Percentiles rank a stretch among this genome's conserved stretches.
Conservation (phyloP, 2,888 invertebrate genomes). For the Spatulosminthurus flaviceps region DNA sequence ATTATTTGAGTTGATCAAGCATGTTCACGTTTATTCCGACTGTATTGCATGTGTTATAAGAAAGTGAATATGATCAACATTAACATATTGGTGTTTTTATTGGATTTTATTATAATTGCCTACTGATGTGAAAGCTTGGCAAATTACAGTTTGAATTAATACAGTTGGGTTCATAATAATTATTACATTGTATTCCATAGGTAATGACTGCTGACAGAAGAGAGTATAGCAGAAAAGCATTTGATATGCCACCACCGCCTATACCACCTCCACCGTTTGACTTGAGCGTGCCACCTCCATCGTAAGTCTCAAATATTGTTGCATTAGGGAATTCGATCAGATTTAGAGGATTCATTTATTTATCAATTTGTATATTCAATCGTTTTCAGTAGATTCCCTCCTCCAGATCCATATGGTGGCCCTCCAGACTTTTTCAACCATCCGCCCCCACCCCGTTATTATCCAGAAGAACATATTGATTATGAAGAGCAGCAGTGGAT, state of each 20-base stretch:
- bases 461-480: conserved; percentile 43
- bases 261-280: conserved; percentile 71
- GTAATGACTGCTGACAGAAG: conserved; percentile 91
- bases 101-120: too few relatives aligned
- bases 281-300: conserved; percentile 68
- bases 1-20: too few relatives aligned
- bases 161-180: too few relatives aligned
- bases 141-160: too few relatives aligned
- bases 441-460: conserved; percentile 51
- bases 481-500: conserved; percentile 77
- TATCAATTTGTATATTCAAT: too few relatives aligned
- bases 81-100: too few relatives aligned
- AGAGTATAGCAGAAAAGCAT: conserved; percentile 77
- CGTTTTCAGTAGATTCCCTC: conserved; percentile 53
- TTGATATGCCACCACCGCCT: conserved; percentile 56
- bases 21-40: too few relatives aligned
- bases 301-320: conserved; percentile 52
- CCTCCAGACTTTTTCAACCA: conserved; percentile 60
- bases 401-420: conserved; percentile 52
- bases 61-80: too few relatives aligned
- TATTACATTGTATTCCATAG: conserved; percentile 68
- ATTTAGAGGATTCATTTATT: too few relatives aligned
- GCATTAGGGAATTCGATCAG: too few relatives aligned
- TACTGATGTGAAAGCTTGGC: too few relatives aligned
- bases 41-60: too few relatives aligned